Evolutionary conservation across 2,113 vertebrate genomes (phyloP), one percentile per base, ranked within the genome.

Genomic region (Scomber colias): DNA sequence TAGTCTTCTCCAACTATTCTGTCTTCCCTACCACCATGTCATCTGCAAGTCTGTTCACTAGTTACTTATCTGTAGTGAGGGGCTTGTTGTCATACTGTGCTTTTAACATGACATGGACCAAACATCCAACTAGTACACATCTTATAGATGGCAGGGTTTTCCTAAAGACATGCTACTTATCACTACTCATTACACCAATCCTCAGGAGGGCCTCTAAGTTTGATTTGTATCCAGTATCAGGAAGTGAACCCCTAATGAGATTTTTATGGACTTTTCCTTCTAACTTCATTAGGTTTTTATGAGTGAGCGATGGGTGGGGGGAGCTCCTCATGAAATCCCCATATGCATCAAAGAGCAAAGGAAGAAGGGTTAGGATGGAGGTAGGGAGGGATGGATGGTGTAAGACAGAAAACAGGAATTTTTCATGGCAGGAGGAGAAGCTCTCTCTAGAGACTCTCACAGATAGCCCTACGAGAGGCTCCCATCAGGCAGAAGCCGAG

Each of bases 271-370:
- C 75, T 93, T 92, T 92, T 91, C 80, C 73, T 35, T 79, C 86
- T 75, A 89, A 91, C 90, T 91, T 94, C 93, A 95, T 95, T 94
- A 93, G 91, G 82, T 87, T 95, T 95, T 94, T 92, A 94, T 94
- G 93, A 95, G 90, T 87, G 77, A 89, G 44, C 40, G 70, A 48
- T 3, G n/a, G 44, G 64, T 5, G 19, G 44, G 54, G 71, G 76
- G 73, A 21, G 55, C 67, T 86, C 77, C 70, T 87, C 51, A 53
- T 81, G 65, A 89, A 87, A 83, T 79, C 71, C 71, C 81, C 72
- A 71, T 75, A 90, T 89, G 85, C 86, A 90, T 85, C 69, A 82
- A 72, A 81, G 72, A 86, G 89, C 83, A 73, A 63, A 68, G 56
- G 75, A 60, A 54, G 68, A 65, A 13, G 59, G 81, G 77, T 64